Conservation (phyloP, 2,888 invertebrate genomes). For the Tetanocera ferruginea region DNA sequence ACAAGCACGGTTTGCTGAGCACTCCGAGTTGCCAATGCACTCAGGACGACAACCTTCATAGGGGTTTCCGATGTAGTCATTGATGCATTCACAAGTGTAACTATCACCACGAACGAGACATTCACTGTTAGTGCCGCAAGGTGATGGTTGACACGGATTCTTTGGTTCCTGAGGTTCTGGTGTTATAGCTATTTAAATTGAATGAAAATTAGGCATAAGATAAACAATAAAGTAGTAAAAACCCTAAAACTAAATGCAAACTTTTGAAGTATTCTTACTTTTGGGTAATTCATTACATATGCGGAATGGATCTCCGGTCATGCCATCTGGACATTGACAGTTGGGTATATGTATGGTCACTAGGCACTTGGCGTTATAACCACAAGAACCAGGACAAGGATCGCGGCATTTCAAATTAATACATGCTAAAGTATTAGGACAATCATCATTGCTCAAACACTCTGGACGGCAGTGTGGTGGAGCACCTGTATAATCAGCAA, state of each 20-base stretch:
- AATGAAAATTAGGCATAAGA: conserved; percentile 23
- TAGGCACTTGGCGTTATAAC: conserved; percentile 80
- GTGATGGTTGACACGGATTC: conserved; percentile 80
- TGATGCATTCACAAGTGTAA: conserved; percentile 74
- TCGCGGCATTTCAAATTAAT: conserved; percentile 80
- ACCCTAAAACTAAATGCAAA: conserved; percentile 57
- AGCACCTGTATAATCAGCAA: conserved; percentile 78
- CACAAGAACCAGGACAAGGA: conserved; percentile 85
- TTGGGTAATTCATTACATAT: conserved; percentile 71
- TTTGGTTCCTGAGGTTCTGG: conserved; percentile 58
- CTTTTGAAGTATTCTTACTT: conserved; percentile 57
- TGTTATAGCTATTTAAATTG: conserved; percentile 53
- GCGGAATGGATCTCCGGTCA: conserved; percentile 82
- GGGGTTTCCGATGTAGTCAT: conserved; percentile 82
- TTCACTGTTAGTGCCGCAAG: conserved; percentile 79
- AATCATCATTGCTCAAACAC: conserved; percentile 80
- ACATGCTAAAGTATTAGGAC: conserved; percentile 77
- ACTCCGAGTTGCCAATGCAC: conserved; percentile 89
- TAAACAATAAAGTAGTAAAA: background rate
- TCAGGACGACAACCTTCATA: conserved; percentile 85
- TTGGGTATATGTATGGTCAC: conserved; percentile 82
- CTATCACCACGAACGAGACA: conserved; percentile 73
- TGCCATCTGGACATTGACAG: conserved; percentile 78
- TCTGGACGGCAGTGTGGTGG: conserved; percentile 82
- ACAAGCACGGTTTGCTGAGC: conserved; percentile 85